phyloP scores from a whole-genome alignment of 1,140 invertebrate species.

The Megalonaias nervosa region DNA sequence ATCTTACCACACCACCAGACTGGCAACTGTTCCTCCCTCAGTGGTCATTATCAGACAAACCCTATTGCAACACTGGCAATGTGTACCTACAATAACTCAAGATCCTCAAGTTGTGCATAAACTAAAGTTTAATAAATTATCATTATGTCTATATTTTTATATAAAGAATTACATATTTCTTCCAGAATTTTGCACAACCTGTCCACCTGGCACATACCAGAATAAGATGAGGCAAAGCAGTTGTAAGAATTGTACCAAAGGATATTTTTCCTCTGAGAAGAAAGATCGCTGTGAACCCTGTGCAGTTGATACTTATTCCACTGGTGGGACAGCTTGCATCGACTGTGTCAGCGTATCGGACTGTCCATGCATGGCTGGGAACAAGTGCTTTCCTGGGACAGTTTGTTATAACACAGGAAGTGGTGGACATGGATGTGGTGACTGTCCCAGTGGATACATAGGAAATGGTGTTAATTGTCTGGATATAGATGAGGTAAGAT shows the following conservation, averaged over 20 bases:
- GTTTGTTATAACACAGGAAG: constrained; percentile 50
- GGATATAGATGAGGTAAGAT: constrained; percentile 61
- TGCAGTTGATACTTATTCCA: constrained; percentile 45
- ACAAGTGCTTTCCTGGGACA: constrained; percentile 31
- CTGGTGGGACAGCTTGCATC: constrained; percentile 47
- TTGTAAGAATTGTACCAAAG: constrained; percentile 49
- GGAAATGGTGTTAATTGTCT: constrained; percentile 80
- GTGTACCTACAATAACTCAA: too few species aligned
- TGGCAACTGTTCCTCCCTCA: too few species aligned
- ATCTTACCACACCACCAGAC: too few species aligned
- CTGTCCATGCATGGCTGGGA: constrained; percentile 48
- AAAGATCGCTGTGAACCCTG: constrained; percentile 53
- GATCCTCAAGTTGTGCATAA: too few species aligned
- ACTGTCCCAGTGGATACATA: constrained; percentile 87
- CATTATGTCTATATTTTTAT: too few species aligned
- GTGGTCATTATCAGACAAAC: too few species aligned
- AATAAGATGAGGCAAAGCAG: constrained; percentile 38
- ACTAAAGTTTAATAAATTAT: too few species aligned
- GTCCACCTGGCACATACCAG: constrained; percentile 54
- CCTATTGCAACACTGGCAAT: too few species aligned
- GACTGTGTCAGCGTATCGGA: constrained; percentile 36
- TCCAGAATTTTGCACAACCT: constrained; percentile 53
- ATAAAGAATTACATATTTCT: background rate
- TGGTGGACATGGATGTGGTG: constrained; percentile 76
- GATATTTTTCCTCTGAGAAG: constrained; percentile 47